Evolutionary conservation across 2,113 vertebrate genomes (phyloP).

Genomic region (Cromileptes altivelis): DNA sequence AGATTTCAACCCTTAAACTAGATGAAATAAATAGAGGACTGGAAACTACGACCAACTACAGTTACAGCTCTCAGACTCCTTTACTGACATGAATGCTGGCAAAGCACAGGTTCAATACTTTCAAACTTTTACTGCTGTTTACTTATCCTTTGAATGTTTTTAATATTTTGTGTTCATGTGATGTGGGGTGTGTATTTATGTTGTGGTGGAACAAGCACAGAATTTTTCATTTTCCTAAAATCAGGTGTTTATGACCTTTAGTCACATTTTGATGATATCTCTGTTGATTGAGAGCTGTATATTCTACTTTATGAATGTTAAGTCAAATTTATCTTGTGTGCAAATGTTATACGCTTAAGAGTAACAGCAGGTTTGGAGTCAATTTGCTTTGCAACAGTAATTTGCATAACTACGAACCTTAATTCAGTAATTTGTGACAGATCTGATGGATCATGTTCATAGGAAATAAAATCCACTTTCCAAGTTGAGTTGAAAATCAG

Average conservation of each 20-base stretch:
- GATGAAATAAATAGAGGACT: constrained; percentile 1
- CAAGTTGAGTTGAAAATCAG: neutral
- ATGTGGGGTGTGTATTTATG: constrained; percentile 21
- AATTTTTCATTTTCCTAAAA: constrained; percentile 11
- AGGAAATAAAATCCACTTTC: constrained; percentile 7
- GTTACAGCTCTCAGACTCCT: constrained; percentile 25
- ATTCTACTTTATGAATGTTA: constrained; percentile 59
- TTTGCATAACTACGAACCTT: constrained; percentile 13
- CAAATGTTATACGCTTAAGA: constrained; percentile 34
- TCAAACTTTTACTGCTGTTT: neutral
- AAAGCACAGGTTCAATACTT: constrained; percentile 59
- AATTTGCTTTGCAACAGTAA: constrained; percentile 14
- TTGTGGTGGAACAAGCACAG: constrained; percentile 44
- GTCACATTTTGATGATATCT: constrained; percentile 29
- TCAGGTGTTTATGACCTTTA: constrained; percentile 38
- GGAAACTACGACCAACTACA: constrained; percentile 1
- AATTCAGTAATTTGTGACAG: neutral
- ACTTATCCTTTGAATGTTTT: constrained; percentile 44
- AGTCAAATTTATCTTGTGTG: constrained; percentile 7
- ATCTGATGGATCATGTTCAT: neutral
- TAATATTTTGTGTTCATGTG: constrained; percentile 49
- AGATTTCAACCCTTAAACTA: neutral
- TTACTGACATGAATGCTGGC: constrained; percentile 31
- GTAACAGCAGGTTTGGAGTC: constrained; percentile 31
- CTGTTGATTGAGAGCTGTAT: constrained; percentile 40